Evolutionary conservation across 2,888 invertebrate genomes (phyloP), one percentile per base, ranked within the genome.

Genomic region (Hemicrepidius hirtus): DNA sequence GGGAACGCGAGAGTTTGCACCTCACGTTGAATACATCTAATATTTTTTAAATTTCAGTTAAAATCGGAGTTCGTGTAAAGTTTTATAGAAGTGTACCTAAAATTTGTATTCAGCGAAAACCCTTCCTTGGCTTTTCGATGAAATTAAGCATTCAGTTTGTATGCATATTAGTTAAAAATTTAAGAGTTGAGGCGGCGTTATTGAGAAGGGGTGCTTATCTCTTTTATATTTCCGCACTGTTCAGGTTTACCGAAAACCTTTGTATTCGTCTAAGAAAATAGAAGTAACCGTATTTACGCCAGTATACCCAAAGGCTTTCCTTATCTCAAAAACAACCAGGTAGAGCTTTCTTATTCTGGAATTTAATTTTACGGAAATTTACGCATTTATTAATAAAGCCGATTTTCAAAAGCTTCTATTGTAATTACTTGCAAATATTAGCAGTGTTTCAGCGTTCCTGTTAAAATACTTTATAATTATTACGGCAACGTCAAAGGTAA

Each of bases 351-450:
- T 44, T 16, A 44, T 16, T 50, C 35, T 64, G 32, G n/a, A 18
- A 40, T 50, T 62, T 64, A n/a, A 37, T 13, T 40, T 64, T 18
- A 46, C 21, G 46, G 13, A 50, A 50, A 50, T 49, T 21, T 20
- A 35, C 50, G 21, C 20, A n/a, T 35, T 62, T 50, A 40, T 46
- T 46, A 62, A 21, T 49, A 64, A 64, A 35, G 37, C 64, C 37
- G 13, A 64, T 64, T 49, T 64, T 64, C 49, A 12, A 50, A 64
- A 35, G 50, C 64, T 50, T 50, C 20, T 20, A 28, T 64, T 64
- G 18, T 37, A 64, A 64, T 64, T 37, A 37, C 12, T 32, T 50
- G 20, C 13, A 64, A 64, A 49, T 49, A 64, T 64, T 50, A 49
- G 7, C n/a, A 7, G 35, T 13, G n/a, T 13, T 46, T 5, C 44